These are phyloP conservation scores for Chalcis sispes DNA, from an alignment of 2,888 invertebrate genomes.

Conservation along the genomic window DNA sequence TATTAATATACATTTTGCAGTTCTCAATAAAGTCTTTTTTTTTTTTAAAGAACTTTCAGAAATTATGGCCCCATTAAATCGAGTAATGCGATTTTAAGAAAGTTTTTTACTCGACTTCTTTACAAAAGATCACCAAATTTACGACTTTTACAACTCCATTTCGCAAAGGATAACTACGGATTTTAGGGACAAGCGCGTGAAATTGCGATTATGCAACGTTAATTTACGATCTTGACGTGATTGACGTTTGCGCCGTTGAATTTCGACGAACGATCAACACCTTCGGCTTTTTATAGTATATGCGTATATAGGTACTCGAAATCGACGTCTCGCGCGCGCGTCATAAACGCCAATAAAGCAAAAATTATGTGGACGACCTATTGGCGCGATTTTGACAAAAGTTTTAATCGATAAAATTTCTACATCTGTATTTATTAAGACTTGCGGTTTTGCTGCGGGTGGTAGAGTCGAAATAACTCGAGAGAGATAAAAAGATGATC, in stretches of 20 bases:
- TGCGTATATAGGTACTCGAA: not conserved
- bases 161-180: slow-evolving; percentile 9
- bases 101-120: slow-evolving; percentile 10
- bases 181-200: slow-evolving; percentile 18
- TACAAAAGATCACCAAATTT: slow-evolving; percentile 27
- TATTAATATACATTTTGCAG: not conserved
- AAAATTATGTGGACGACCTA: too few species aligned
- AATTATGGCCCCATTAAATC: slow-evolving; percentile 27
- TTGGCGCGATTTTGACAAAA: not conserved
- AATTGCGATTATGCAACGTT: slow-evolving; percentile 33
- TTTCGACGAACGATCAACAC: slow-evolving; percentile 45
- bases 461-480: too few species aligned
- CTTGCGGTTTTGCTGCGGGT: slow-evolving; percentile 12
- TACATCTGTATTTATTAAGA: slow-evolving; percentile 16
- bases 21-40: slow-evolving; percentile 9
- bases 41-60: not conserved
- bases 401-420: not conserved
- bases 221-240: slow-evolving; percentile 44
- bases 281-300: slow-evolving; percentile 21
- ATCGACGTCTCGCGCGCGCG: slow-evolving; percentile 10
- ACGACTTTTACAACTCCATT: slow-evolving; percentile 3
- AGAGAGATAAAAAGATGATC: not conserved
- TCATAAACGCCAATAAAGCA: slow-evolving; percentile 3
- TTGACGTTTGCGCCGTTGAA: slow-evolving; percentile 32
- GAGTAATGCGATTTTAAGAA: slow-evolving; percentile 15